Percentiles rank a stretch among this genome's conserved stretches.
phyloP scores from a whole-genome alignment of 2,888 invertebrate species.

The Philopedon plagiatum region DNA sequence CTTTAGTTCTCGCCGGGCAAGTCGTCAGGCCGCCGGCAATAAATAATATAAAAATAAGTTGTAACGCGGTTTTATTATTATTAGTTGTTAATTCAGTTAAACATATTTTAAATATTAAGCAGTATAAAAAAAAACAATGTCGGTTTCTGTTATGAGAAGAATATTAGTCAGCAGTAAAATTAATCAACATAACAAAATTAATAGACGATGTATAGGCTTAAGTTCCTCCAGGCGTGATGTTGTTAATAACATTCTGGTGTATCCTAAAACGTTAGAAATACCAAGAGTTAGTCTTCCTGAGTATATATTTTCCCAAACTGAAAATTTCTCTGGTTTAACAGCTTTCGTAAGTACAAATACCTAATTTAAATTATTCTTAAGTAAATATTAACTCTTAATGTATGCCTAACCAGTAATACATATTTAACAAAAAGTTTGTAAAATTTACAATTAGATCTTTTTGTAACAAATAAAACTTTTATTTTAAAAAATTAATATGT shows the following conservation, averaged over 20 bases:
- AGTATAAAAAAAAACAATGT: background rate
- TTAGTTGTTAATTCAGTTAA: background rate
- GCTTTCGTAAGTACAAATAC: slow-evolving; percentile 73
- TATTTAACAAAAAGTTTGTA: no score
- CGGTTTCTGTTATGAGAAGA: background rate
- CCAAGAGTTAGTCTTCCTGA: slow-evolving; percentile 73
- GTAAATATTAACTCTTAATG: no score
- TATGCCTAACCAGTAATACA: no score
- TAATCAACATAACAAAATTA: background rate
- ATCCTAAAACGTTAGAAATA: slow-evolving; percentile 65
- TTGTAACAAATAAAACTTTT: no score
- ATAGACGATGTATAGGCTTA: slow-evolving; percentile 19
- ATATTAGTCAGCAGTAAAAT: background rate
- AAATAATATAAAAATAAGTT: background rate
- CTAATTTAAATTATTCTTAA: slow-evolving; percentile 8
- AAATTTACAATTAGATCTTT: no score
- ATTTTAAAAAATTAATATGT: no score
- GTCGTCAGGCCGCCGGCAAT: background rate
- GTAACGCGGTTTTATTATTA: background rate
- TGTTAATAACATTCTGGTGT: slow-evolving; percentile 25
- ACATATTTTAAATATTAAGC: background rate
- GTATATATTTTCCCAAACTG: slow-evolving; percentile 71
- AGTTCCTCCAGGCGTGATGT: slow-evolving; percentile 28
- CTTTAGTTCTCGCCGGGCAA: slow-evolving; percentile 7
- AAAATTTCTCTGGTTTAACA: slow-evolving; percentile 72